A percentile compares a stretch with the other conserved stretches of the same genome.
Conservation (phyloP, 2,113 vertebrate species). For the Poeciliopsis prolifica region DNA sequence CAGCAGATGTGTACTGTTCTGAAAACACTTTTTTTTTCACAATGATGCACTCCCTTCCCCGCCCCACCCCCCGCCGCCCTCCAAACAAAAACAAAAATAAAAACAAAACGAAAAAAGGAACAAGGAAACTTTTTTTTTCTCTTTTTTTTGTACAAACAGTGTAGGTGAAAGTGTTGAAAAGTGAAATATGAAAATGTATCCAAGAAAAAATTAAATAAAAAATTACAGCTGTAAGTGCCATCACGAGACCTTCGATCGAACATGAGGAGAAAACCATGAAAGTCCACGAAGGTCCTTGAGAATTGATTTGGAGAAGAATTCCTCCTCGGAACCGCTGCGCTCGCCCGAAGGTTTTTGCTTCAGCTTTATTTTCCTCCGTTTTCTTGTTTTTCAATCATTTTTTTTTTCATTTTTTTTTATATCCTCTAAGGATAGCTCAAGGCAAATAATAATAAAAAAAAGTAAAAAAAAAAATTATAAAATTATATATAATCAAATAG, state of each 20-base stretch:
- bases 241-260: constrained; percentile 75
- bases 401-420: constrained; percentile 79
- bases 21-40: constrained; percentile 76
- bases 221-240: constrained; percentile 76
- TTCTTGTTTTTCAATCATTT: constrained; percentile 25
- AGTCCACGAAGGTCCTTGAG: constrained; percentile 59
- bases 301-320: constrained; percentile 58
- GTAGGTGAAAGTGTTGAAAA: constrained; percentile 76
- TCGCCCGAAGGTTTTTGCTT: constrained; percentile 49
- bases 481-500: constrained; percentile 79
- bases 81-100: constrained; percentile 1
- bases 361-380: constrained; percentile 26
- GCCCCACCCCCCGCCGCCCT: no score
- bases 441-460: constrained; percentile 74
- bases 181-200: constrained; percentile 73
- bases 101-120: constrained; percentile 49
- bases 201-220: constrained; percentile 1
- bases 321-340: constrained; percentile 44
- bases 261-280: constrained; percentile 62
- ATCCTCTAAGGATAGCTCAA: constrained; percentile 92
- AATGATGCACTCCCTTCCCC: constrained; percentile 65
- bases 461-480: constrained; percentile 79
- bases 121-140: constrained; percentile 61
- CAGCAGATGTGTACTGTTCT: constrained; percentile 77
- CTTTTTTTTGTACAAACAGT: constrained; percentile 73